Conservation (phyloP, 2,888 invertebrate species). For the Meandrusa payeni region DNA sequence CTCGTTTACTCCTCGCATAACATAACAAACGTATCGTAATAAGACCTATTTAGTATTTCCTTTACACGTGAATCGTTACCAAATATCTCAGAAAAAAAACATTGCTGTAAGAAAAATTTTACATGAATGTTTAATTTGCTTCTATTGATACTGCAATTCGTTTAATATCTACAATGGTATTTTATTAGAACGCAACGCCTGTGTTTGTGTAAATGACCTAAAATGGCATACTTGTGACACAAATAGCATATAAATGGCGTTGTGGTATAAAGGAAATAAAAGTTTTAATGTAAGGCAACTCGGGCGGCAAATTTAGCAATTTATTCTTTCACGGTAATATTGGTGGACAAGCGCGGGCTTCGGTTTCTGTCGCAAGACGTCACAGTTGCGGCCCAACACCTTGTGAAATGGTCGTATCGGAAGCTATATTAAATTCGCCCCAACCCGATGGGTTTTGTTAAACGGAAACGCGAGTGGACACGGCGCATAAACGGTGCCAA, state of each 20-base stretch:
- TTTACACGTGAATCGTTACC: too few species aligned
- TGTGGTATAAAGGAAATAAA: constrained; percentile 42
- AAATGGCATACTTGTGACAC: constrained; percentile 48
- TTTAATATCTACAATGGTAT: constrained; percentile 28
- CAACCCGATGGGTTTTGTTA: constrained; percentile 67
- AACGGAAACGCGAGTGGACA: constrained; percentile 54
- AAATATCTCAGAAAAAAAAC: too few species aligned
- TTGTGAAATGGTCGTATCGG: constrained; percentile 78
- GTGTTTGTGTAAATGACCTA: constrained; percentile 26
- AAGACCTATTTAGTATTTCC: too few species aligned
- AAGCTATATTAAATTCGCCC: constrained; percentile 73
- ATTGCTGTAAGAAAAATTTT: too few species aligned
- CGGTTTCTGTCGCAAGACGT: constrained; percentile 56
- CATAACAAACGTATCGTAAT: too few species aligned
- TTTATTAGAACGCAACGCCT: constrained; percentile 41
- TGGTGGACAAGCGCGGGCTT: constrained; percentile 21
- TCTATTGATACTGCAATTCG: constrained; percentile 5
- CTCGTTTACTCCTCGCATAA: too few species aligned
- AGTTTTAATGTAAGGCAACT: constrained; percentile 52
- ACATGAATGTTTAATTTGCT: too few species aligned
- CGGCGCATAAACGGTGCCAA: constrained; percentile 34
- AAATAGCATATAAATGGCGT: constrained; percentile 47
- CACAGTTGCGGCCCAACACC: constrained; percentile 64
- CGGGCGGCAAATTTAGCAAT: constrained; percentile 65
- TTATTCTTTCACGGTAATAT: constrained; percentile 56